Conservation (phyloP, 2,888 invertebrate species). For the Stictocephala bisonia region DNA sequence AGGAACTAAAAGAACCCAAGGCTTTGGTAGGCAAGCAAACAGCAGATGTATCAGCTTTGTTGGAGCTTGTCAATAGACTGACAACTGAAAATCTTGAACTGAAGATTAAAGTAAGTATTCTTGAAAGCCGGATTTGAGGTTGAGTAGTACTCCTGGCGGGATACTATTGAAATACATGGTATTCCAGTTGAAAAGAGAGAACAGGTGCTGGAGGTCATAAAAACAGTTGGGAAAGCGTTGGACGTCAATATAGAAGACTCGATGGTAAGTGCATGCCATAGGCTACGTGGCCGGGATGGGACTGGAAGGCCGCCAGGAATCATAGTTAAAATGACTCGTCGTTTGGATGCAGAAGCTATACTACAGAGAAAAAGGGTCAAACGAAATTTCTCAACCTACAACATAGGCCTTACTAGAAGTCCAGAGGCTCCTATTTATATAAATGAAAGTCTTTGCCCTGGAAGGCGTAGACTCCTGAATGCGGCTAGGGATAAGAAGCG, state of each 20-base stretch:
- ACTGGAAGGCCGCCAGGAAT: slow-evolving; percentile 7
- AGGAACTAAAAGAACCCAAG: slow-evolving; percentile 14
- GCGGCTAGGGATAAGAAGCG: background rate
- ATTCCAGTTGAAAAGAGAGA: slow-evolving; percentile 1
- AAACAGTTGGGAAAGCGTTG: slow-evolving; percentile 2
- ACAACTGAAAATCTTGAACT: slow-evolving; percentile 8
- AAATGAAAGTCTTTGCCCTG: too few species aligned
- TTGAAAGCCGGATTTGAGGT: slow-evolving; percentile 17
- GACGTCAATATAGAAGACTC: background rate
- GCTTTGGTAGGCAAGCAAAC: background rate
- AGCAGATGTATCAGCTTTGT: background rate
- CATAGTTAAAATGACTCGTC: slow-evolving; percentile 11
- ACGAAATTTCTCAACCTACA: slow-evolving; percentile 1
- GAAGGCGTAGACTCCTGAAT: too few species aligned
- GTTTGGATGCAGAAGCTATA: background rate
- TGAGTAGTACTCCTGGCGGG: slow-evolving; percentile 2
- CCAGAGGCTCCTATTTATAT: too few species aligned
- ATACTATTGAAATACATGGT: slow-evolving; percentile 28
- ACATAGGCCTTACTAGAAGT: slow-evolving; percentile 4
- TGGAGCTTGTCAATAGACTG: background rate
- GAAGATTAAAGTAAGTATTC: background rate
- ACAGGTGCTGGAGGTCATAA: slow-evolving; percentile 1
- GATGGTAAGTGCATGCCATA: slow-evolving; percentile 21
- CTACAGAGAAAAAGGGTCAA: background rate
- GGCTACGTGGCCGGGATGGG: background rate